Conservation (phyloP, 2,888 invertebrate genomes). For the Acrocyrtus sp. region DNA sequence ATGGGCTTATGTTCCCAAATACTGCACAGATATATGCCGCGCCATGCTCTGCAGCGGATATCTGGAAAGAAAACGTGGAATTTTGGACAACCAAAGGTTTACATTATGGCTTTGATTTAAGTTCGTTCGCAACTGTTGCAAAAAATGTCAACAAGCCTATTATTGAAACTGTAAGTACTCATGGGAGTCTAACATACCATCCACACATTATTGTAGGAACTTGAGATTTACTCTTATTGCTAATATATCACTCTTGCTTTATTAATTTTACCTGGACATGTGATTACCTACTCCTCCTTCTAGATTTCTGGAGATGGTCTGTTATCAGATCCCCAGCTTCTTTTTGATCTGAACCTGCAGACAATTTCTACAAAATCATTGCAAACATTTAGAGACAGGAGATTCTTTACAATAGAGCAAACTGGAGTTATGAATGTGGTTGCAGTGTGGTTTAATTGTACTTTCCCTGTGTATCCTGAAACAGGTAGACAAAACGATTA, state of each 20-base stretch:
- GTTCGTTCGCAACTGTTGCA: conserved; percentile 71
- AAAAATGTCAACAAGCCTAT: conserved; percentile 76
- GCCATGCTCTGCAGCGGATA: conserved; percentile 69
- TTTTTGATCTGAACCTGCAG: conserved; percentile 77
- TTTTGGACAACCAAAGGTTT: conserved; percentile 79
- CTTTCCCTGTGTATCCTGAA: conserved; percentile 71
- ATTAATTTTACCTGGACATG: not conserved
- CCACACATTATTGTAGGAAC: too few relatives aligned
- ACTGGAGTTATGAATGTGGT: conserved; percentile 71
- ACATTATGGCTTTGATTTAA: conserved; percentile 82
- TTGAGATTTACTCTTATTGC: too few relatives aligned
- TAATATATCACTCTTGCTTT: not conserved
- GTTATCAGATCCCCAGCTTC: conserved; percentile 73
- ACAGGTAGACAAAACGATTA: too few relatives aligned
- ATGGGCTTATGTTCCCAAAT: conserved; percentile 81
- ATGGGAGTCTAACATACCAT: too few relatives aligned
- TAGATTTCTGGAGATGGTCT: conserved; percentile 69
- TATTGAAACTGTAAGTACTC: conserved; percentile 70
- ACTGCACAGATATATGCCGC: conserved; percentile 75
- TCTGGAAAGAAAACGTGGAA: conserved; percentile 66
- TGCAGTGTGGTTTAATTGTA: conserved; percentile 84
- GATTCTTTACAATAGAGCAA: conserved; percentile 71
- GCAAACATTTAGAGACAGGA: conserved; percentile 71
- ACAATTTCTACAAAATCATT: conserved; percentile 73
- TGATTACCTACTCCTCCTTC: too few relatives aligned